Evolutionary conservation across 2,888 invertebrate genomes (phyloP).

Genomic region (Thalpophila matura): DNA sequence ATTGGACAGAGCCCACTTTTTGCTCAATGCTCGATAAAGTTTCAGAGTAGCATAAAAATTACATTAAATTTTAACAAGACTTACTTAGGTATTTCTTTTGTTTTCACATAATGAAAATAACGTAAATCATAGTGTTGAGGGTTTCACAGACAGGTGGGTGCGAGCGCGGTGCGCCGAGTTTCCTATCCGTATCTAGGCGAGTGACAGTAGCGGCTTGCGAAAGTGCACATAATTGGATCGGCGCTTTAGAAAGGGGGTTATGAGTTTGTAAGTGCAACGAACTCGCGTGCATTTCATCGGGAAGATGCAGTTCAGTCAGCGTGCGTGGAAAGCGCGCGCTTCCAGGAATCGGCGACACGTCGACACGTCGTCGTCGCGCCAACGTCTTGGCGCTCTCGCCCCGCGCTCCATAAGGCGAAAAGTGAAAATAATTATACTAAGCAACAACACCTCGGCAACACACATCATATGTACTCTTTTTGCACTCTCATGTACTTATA

Average conservation of each 20-base stretch:
- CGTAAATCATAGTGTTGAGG: slow-evolving; percentile 65
- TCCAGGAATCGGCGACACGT: slow-evolving; percentile 83
- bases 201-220: slow-evolving; percentile 90
- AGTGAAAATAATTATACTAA: slow-evolving; percentile 80
- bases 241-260: slow-evolving; percentile 91
- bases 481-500: slow-evolving; percentile 1
- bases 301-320: slow-evolving; percentile 84
- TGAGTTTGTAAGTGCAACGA: slow-evolving; percentile 91
- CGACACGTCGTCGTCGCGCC: slow-evolving; percentile 59
- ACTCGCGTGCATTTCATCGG: slow-evolving; percentile 88
- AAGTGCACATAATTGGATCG: slow-evolving; percentile 91
- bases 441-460: slow-evolving; percentile 27
- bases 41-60: slow-evolving; percentile 48
- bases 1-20: slow-evolving; percentile 48
- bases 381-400: slow-evolving; percentile 75
- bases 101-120: slow-evolving; percentile 27
- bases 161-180: slow-evolving; percentile 84
- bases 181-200: slow-evolving; percentile 90
- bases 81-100: slow-evolving; percentile 34
- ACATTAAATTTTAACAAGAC: slow-evolving; percentile 42
- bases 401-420: slow-evolving; percentile 79
- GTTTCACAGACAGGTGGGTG: slow-evolving; percentile 80
- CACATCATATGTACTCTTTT: slow-evolving; percentile 12
- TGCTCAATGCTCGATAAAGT: slow-evolving; percentile 48
- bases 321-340: slow-evolving; percentile 85